These are phyloP conservation scores for Ophion obscuratus DNA, from an alignment of 2,888 invertebrate species.

Conservation along the genomic window DNA sequence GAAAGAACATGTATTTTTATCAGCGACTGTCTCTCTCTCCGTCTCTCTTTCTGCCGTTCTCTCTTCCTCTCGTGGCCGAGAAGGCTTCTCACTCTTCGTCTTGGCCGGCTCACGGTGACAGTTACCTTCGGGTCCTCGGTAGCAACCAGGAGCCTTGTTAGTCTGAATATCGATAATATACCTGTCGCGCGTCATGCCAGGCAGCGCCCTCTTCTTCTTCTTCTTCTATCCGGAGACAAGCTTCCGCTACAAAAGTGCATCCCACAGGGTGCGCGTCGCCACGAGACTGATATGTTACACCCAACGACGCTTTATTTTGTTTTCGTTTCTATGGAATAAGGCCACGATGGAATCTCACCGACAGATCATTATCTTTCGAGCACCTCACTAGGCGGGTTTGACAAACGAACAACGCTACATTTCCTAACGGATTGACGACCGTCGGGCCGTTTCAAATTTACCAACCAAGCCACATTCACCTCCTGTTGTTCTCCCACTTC, in stretches of 20 bases:
- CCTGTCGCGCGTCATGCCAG: conserved; percentile 64
- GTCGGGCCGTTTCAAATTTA: conserved; percentile 20
- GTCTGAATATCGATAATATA: conserved; percentile 68
- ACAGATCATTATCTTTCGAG: conserved; percentile 41
- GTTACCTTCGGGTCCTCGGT: conserved; percentile 73
- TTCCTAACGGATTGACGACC: conserved; percentile 24
- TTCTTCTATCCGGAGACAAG: conserved; percentile 47
- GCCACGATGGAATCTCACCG: conserved; percentile 39
- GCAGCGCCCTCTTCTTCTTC: conserved; percentile 48
- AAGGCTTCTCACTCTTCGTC: conserved; percentile 51
- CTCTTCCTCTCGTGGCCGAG: neutral
- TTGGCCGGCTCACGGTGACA: conserved; percentile 71
- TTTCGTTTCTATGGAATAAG: conserved; percentile 21
- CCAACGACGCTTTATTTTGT: conserved; percentile 38
- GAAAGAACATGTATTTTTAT: conserved; percentile 80
- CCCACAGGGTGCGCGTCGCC: conserved; percentile 37
- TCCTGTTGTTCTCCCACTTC: neutral
- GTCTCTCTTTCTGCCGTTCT: neutral
- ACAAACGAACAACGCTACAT: conserved; percentile 15
- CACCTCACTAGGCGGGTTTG: conserved; percentile 20
- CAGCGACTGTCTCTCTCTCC: conserved; percentile 57
- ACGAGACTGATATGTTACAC: conserved; percentile 46
- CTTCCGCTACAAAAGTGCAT: conserved; percentile 25
- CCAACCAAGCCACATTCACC: neutral
- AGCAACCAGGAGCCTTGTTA: conserved; percentile 70